Conservation (phyloP, 2,888 invertebrate genomes). For the Rhopalosiphum nymphaeae region DNA sequence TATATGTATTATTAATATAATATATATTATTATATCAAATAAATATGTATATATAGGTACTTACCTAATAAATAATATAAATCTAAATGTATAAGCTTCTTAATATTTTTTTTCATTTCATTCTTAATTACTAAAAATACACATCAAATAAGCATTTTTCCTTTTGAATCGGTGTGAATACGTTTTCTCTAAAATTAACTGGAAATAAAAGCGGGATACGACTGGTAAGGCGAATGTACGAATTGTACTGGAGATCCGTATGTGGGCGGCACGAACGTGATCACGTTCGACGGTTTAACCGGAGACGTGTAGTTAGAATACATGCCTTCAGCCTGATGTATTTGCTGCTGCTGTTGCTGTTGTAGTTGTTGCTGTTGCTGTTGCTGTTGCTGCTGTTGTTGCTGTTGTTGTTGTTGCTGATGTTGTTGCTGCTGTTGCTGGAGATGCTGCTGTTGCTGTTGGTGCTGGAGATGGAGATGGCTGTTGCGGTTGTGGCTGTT, state of each 20-base stretch:
- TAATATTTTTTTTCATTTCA: background rate
- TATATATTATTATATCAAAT: background rate
- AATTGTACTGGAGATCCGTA: constrained; percentile 61
- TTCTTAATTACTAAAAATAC: constrained; percentile 1
- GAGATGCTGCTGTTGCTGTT: constrained; percentile 13
- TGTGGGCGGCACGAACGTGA: constrained; percentile 40
- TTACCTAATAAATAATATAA: constrained; percentile 61
- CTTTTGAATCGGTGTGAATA: constrained; percentile 65
- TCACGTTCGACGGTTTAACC: constrained; percentile 20
- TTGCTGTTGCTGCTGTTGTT: background rate
- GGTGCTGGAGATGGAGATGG: constrained; percentile 2
- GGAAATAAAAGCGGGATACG: constrained; percentile 56
- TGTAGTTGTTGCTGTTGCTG: background rate
- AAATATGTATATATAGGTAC: constrained; percentile 17
- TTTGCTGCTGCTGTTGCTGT: constrained; percentile 1
- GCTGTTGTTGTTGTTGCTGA: background rate
- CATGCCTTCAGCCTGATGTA: background rate
- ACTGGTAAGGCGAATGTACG: constrained; percentile 53
- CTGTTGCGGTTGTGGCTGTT: background rate
- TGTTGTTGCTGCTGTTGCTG: background rate
- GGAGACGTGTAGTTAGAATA: constrained; percentile 32
- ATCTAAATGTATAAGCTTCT: constrained; percentile 21
- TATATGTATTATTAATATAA: constrained; percentile 12
- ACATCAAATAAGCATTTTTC: constrained; percentile 29
- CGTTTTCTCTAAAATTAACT: constrained; percentile 59